Percentiles rank a stretch among this genome's conserved stretches.
phyloP scores from a whole-genome alignment of 2,797 vertebrate genomes.

The Falco peregrinus region DNA sequence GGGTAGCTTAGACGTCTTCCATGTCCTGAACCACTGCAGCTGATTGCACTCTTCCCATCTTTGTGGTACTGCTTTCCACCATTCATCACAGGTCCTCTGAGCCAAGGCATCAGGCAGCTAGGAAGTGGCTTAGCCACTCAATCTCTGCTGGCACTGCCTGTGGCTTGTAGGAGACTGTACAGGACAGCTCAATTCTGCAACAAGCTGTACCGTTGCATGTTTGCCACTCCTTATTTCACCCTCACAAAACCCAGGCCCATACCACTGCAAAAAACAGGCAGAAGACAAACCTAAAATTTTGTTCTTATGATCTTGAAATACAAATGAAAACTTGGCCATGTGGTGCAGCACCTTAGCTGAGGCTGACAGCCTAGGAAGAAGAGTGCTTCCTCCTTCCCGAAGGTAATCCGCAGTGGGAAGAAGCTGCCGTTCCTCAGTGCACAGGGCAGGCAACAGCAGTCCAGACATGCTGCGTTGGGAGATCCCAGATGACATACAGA shows the following conservation, averaged over 20 bases:
- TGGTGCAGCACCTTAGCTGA: neutral
- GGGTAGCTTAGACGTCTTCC: neutral
- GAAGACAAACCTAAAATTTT: neutral
- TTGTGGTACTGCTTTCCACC: neutral
- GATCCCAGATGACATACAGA: neutral
- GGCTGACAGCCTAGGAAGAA: neutral
- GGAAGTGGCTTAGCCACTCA: neutral
- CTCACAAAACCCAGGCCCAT: neutral
- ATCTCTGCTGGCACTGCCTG: fast-evolving
- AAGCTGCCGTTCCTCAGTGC: neutral
- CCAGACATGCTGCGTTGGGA: neutral
- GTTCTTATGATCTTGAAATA: neutral
- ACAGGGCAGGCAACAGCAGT: neutral
- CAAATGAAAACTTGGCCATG: neutral
- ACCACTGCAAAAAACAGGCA: neutral
- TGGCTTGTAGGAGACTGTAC: fast-evolving
- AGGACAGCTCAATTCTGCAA: neutral
- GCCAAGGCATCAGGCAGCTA: neutral
- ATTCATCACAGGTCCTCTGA: neutral
- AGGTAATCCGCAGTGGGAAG: neutral
- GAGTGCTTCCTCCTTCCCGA: neutral
- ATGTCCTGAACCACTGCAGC: neutral
- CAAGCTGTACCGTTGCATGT: fast-evolving
- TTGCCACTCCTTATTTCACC: neutral
- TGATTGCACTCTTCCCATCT: neutral